Conservation (phyloP, 2,113 vertebrate species). For the Colossoma macropomum region DNA sequence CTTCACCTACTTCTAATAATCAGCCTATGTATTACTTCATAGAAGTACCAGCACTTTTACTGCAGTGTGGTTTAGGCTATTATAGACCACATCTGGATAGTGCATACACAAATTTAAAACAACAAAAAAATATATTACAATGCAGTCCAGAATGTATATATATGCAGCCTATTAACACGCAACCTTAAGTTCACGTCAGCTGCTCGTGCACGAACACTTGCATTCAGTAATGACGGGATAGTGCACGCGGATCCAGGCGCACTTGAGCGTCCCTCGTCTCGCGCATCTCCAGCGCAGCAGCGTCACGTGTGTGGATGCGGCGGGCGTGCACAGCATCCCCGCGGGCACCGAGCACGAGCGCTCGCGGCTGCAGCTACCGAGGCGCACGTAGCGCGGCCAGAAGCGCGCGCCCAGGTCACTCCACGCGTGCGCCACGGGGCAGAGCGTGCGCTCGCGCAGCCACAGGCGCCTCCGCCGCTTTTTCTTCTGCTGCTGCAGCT, state of each 20-base stretch:
- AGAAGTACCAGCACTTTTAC: too few species aligned
- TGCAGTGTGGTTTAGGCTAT: too few species aligned
- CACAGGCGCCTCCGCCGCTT: constrained; percentile 95
- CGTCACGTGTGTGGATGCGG: constrained; percentile 89
- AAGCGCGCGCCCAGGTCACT: constrained; percentile 93
- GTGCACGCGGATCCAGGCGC: constrained; percentile 94
- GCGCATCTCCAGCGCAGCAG: constrained; percentile 91
- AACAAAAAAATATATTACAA: too few species aligned
- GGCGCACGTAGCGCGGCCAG: constrained; percentile 94
- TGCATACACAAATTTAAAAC: too few species aligned
- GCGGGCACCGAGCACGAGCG: constrained; percentile 96
- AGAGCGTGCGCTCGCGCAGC: constrained; percentile 95
- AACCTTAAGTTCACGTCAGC: neutral
- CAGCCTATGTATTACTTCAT: too few species aligned
- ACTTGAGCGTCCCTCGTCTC: constrained; percentile 86
- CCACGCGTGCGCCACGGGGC: constrained; percentile 93
- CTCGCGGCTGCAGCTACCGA: constrained; percentile 90
- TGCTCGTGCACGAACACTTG: constrained; percentile 91
- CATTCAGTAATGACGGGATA: constrained; percentile 97
- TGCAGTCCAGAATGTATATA: too few species aligned
- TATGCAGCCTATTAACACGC: neutral
- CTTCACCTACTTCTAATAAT: too few species aligned
- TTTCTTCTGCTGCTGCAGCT: constrained; percentile 82
- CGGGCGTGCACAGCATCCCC: constrained; percentile 92
- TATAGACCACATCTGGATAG: too few species aligned